These are phyloP conservation scores for Drosophila ezoana DNA, from an alignment of 2,888 invertebrate genomes.

Conservation along the genomic window DNA sequence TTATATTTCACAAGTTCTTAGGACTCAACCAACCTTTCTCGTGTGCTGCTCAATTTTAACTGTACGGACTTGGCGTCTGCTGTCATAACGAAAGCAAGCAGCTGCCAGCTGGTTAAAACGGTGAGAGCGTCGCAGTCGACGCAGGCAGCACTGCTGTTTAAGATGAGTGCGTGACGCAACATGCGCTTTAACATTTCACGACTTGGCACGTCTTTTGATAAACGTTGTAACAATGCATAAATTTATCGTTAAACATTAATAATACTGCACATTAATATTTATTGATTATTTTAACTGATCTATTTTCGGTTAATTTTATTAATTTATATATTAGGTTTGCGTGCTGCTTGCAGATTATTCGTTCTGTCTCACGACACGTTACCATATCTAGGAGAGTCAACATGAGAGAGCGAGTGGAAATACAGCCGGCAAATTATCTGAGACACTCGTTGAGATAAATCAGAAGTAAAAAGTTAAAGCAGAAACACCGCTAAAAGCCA, in stretches of 20 bases:
- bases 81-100: slow-evolving; percentile 54
- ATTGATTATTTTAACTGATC: background rate
- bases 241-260: background rate
- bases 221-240: background rate
- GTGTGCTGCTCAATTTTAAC: slow-evolving; percentile 75
- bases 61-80: slow-evolving; percentile 67
- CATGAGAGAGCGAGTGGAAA: slow-evolving; percentile 21
- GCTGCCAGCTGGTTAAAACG: slow-evolving; percentile 30
- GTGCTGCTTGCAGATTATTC: background rate
- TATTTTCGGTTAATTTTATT: background rate
- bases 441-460: slow-evolving; percentile 41
- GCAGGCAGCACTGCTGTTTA: slow-evolving; percentile 10
- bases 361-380: slow-evolving; percentile 35
- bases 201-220: background rate
- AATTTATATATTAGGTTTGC: background rate
- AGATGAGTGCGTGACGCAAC: slow-evolving; percentile 41
- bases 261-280: no score
- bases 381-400: slow-evolving; percentile 37
- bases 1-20: slow-evolving; percentile 23
- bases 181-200: slow-evolving; percentile 16
- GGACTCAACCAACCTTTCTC: slow-evolving; percentile 74
- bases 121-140: slow-evolving; percentile 19
- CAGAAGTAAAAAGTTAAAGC: slow-evolving; percentile 47
- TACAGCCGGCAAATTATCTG: slow-evolving; percentile 59
- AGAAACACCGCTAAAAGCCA: slow-evolving; percentile 63